phyloP scores from a whole-genome alignment of 2,113 vertebrate genomes.

The Lontra canadensis region DNA sequence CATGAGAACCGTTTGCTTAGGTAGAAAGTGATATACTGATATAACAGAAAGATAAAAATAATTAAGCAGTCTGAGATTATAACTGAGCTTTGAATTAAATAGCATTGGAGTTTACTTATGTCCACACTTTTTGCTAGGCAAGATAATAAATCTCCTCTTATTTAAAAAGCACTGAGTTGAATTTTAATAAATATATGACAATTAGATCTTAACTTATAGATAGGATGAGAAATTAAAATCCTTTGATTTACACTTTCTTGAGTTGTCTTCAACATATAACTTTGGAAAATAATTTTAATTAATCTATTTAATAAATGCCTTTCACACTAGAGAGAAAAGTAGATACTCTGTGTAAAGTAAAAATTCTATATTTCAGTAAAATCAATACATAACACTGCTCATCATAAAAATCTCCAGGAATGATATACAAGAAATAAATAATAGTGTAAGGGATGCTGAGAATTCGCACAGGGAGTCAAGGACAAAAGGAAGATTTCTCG shows the following conservation, averaged over 20 bases:
- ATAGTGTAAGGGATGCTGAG: neutral
- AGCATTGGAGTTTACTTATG: neutral
- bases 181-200: neutral
- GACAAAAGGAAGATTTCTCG: neutral
- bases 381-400: neutral
- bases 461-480: neutral
- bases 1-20: neutral
- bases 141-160: neutral
- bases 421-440: neutral
- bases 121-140: neutral
- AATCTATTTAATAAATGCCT: neutral
- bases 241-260: neutral
- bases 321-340: neutral
- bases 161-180: neutral
- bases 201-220: neutral
- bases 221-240: neutral
- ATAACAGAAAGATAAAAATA: neutral
- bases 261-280: neutral
- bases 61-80: neutral
- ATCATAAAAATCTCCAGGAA: neutral
- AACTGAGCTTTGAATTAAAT: neutral
- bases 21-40: neutral
- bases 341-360: neutral
- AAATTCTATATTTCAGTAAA: neutral
- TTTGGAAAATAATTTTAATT: neutral